Conservation (phyloP, 2,888 invertebrate species). For the Cataglyphis rosenhaueri region DNA sequence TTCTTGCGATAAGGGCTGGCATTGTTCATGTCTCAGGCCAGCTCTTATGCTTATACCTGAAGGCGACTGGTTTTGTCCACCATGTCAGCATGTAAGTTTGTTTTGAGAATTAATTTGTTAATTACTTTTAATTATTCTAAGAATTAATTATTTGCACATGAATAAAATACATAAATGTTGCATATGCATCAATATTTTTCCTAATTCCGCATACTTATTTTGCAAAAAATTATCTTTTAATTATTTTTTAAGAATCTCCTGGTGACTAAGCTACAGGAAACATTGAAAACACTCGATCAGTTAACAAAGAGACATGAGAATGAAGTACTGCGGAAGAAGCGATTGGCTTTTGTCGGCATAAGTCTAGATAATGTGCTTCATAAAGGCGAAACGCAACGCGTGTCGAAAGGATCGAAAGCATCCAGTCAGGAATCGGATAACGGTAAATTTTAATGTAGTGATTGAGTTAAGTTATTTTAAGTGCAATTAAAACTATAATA, state of each 20-base stretch:
- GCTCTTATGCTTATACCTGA: constrained; percentile 97
- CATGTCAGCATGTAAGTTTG: constrained; percentile 95
- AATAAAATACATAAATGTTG: constrained; percentile 5
- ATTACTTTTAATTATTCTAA: neutral
- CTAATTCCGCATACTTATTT: neutral
- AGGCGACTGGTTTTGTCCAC: constrained; percentile 99
- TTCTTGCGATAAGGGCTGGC: constrained; percentile 98
- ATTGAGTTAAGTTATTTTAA: constrained; percentile 3
- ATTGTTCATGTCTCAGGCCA: constrained; percentile 97
- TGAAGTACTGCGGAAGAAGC: constrained; percentile 89
- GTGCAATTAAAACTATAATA: neutral
- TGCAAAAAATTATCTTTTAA: constrained; percentile 59
- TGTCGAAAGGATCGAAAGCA: constrained; percentile 75
- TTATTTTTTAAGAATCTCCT: constrained; percentile 87
- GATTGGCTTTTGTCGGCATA: constrained; percentile 91
- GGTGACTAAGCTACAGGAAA: constrained; percentile 91
- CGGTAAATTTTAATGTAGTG: constrained; percentile 58
- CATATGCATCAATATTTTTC: neutral
- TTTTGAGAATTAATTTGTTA: neutral
- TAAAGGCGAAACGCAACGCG: constrained; percentile 78
- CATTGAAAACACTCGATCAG: constrained; percentile 92
- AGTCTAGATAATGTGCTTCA: constrained; percentile 91
- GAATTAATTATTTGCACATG: neutral
- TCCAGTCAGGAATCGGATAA: constrained; percentile 77
- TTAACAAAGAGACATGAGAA: constrained; percentile 89